Evolutionary conservation across 2,797 vertebrate species (phyloP), one percentile per base, ranked within the genome.

Genomic region (Loriculus beryllinus): DNA sequence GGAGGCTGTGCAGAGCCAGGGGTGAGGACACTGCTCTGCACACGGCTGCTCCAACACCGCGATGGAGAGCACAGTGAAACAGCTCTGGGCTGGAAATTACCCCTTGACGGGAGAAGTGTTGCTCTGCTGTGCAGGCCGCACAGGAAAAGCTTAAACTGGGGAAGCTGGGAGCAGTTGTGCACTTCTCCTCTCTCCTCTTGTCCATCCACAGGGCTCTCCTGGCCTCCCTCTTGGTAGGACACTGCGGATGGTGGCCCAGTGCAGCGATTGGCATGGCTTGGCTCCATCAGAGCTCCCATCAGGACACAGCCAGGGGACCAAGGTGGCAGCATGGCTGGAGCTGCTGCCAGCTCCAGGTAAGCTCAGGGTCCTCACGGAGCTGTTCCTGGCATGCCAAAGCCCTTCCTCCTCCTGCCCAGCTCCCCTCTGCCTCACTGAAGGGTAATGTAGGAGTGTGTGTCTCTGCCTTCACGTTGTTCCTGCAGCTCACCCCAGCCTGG

Each of bases 401-500:
- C 12, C 65, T 47, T n/a, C 42, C 56, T 67, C 35, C n/a, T n/a
- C 25, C 17, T 39, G 47, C 72, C 2, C 2, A 39, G 79, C 72
- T 54, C 67, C 33, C 52, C 1, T 6, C 47, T 2, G 1, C 48
- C 63, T 63, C 11, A 0, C 37, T 10, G 51, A 65, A 40, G 74
- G 64, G 56, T 56, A 77, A 25, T 15, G 47, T 19, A 28, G 57
- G 48, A 71, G 49, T 6, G 2, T 2, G 28, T 26, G 45, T 26
- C 2, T 48, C 28, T 43, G 81, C 39, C 77, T 15, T 2, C 8
- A 4, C 9, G 0, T 23, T 31, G 85, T 26, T 76, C 25, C 72
- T 21, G 48, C 63, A 20, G 63, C 72, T 65, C n/a, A 14, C 29
- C 25, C 16, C 4, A 77, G 80, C 85, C 49, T 26, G 76, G 14